Evolutionary conservation across 2,888 invertebrate genomes (phyloP), one percentile per base, ranked within the genome.

Genomic region (Tenthredo distinguenda): DNA sequence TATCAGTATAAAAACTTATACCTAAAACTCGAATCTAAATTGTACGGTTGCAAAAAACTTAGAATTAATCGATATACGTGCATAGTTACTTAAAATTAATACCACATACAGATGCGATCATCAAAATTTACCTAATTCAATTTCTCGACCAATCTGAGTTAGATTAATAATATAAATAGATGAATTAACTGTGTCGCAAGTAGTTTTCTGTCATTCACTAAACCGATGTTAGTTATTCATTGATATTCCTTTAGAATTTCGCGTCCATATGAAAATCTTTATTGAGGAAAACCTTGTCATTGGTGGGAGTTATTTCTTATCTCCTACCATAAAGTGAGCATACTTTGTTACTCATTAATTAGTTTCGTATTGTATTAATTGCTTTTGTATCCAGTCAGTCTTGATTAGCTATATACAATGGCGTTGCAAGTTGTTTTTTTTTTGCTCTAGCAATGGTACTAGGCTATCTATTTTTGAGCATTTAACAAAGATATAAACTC

Each of bases 331-430:
- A 1, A 21, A 62, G 9, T 15, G 40, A 40, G 9, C 9, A 55
- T 77, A 55, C 7, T 9, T 79, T 55, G 50, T 55, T 34, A 12
- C 37, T 77, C 26, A 55, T 34, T 7, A 4, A 7, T 81, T 9
- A 31, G 21, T 31, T 81, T 62, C n/a, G n/a, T n/a, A n/a, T n/a
- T n/a, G n/a, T n/a, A n/a, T n/a, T n/a, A n/a, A n/a, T n/a, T n/a
- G n/a, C 4, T 62, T 15, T 81, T 62, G 58, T 62, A 81, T 43
- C 40, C 81, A 58, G n/a, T 62, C 79, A 81, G 81, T 81, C 81
- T 62, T 81, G 62, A 26, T 62, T 81, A 62, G 6, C 47, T 81
- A 81, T 81, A n/a, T 62, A 81, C 62, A 62, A 62, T 62, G 81
- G 62, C 58, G 37, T 58, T 62, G 21, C 10, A 62, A 81, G 6